Evolutionary conservation across 2,113 vertebrate genomes (phyloP), one percentile per base, ranked within the genome.

Genomic region (Plecturocebus donacophilus): DNA sequence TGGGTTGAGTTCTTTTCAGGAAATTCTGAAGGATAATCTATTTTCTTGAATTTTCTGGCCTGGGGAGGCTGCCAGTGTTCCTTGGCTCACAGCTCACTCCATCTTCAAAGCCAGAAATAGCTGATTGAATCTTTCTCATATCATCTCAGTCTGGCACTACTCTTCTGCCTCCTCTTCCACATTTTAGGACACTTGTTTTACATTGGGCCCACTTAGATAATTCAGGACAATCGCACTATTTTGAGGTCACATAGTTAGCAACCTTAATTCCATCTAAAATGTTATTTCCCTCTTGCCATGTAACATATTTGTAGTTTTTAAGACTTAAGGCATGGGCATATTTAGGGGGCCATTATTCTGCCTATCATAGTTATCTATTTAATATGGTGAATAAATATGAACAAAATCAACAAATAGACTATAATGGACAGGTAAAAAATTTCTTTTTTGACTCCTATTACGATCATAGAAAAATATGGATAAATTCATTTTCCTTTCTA

Each of bases 401-500:
- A 93, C 8, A 90, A 73, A 77, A 92, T 35, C 73, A 94, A 14
- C 61, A 87, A 81, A 45, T n/a, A 90, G 17, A 96, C 96, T 97
- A 45, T 68, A 97, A n/a, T 58, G n/a, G 45, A 58, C 83, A 92
- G 86, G n/a, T 96, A 86, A 94, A 61, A 95, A n/a, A 54, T 92
- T 56, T 97, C 68, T 89, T 23, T 84, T 94, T 81, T 83, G 88
- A 73, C 93, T 85, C 70, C 38, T 75, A 56, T 40, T 81, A 87
- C 25, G 91, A 45, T 32, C 54, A 66, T 3, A 56, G 14, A 49
- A 83, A 86, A 23, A 6, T 13, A 27, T 27, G 25, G 32, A 84
- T 49, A 32, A 76, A 56, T 42, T 54, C 71, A 81, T 66, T 68
- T 77, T 56, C 71, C 54, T 94, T 9, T 73, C 13, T 52, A 54